A percentile compares a stretch with the other conserved stretches of the same genome.
Conservation (phyloP, 2,797 vertebrate species). For the Gymnothorax reevesii region DNA sequence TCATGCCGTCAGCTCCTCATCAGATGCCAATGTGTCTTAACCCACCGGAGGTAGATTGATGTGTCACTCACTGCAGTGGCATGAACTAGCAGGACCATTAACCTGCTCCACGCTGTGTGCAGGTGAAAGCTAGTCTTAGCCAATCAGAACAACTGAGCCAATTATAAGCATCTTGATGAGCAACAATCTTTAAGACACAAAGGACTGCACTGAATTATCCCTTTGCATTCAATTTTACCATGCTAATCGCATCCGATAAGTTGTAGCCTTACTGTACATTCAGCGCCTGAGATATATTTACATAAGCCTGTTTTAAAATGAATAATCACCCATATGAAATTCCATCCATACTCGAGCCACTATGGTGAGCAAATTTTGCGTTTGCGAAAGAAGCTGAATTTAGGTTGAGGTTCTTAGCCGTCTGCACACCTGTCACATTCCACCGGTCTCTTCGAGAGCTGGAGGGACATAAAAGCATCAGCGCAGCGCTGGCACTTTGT, state of each 20-base stretch:
- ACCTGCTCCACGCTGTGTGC: neutral
- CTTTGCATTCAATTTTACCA: neutral
- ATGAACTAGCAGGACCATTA: neutral
- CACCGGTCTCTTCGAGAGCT: neutral
- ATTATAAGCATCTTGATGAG: neutral
- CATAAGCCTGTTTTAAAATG: neutral
- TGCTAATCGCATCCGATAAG: neutral
- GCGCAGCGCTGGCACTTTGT: neutral
- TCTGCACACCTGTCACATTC: neutral
- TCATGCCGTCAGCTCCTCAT: neutral
- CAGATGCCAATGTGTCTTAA: slow-evolving; percentile 1
- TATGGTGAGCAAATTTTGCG: neutral
- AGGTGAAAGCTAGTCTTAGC: neutral
- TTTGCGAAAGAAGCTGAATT: neutral
- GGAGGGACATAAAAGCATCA: neutral
- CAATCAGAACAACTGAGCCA: neutral
- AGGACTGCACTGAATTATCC: neutral
- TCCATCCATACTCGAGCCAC: neutral
- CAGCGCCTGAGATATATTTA: neutral
- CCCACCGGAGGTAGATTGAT: neutral
- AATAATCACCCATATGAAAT: neutral
- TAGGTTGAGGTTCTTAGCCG: neutral
- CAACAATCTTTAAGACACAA: neutral
- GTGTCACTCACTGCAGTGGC: neutral
- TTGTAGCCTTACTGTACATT: neutral